Percentiles rank a stretch among this genome's conserved stretches.
Evolutionary conservation across 2,797 vertebrate genomes (phyloP).

Genomic region (Melanotaenia nigrans): DNA sequence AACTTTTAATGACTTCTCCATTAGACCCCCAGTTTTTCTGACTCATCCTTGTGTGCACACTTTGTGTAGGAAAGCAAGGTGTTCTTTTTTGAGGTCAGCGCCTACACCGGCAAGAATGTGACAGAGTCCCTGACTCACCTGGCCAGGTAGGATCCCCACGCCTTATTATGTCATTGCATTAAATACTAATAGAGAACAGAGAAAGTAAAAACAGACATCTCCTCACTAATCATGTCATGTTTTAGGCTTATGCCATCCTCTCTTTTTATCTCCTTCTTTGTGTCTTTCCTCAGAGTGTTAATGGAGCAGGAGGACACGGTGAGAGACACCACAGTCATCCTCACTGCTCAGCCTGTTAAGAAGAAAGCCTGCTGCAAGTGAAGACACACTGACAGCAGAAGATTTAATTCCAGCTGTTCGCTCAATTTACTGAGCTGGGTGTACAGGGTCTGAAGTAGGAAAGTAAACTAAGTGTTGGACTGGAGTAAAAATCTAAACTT

Average conservation of each 20-base stretch:
- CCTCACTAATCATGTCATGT: background rate
- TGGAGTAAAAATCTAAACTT: background rate
- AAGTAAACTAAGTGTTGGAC: conserved; percentile 20
- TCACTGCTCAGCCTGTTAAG: conserved; percentile 78
- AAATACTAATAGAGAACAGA: background rate
- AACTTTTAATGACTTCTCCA: background rate
- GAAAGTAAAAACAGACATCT: background rate
- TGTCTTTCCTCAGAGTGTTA: conserved; percentile 69
- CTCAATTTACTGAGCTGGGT: conserved; percentile 7
- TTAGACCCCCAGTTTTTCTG: background rate
- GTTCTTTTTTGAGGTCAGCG: conserved; percentile 94
- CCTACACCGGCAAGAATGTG: conserved; percentile 86
- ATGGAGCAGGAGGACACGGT: conserved; percentile 89
- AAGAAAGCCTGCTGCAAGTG: conserved; percentile 89
- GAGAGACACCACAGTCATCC: conserved; percentile 83
- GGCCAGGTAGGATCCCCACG: conserved; percentile 81
- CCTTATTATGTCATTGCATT: background rate
- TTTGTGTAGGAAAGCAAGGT: conserved; percentile 83
- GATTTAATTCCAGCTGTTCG: background rate
- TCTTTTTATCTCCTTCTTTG: background rate
- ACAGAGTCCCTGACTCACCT: conserved; percentile 86
- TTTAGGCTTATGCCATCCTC: background rate
- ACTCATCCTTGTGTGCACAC: background rate
- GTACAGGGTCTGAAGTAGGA: background rate
- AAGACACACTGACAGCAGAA: conserved; percentile 30